A percentile compares a stretch with the other conserved stretches of the same genome.
These are phyloP conservation scores for Philhelius pedissequus DNA, from an alignment of 2,888 invertebrate genomes.

Conservation along the genomic window DNA sequence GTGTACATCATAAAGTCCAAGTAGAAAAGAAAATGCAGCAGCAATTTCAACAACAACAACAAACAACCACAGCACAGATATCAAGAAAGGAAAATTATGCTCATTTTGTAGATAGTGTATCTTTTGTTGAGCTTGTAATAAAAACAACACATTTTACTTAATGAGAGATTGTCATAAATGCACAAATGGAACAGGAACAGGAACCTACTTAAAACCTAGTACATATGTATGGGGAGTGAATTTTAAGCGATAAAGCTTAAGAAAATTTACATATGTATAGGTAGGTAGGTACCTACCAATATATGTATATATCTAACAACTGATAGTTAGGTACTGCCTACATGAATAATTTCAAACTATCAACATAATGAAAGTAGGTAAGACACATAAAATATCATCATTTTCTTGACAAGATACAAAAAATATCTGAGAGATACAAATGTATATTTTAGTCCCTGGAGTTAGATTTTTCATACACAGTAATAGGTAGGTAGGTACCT, in stretches of 20 bases:
- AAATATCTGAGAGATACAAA: conserved; percentile 13
- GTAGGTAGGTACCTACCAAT: too few relatives aligned
- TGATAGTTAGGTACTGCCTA: not conserved
- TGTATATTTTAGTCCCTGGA: conserved; percentile 1
- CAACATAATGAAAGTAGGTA: not conserved
- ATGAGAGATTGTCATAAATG: too few relatives aligned
- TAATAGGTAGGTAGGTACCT: too few relatives aligned
- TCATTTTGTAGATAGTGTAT: conserved; percentile 52
- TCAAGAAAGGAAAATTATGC: conserved; percentile 56
- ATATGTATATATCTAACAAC: too few relatives aligned
- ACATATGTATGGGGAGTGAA: not conserved
- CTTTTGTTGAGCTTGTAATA: not conserved
- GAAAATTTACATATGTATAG: conserved; percentile 68
- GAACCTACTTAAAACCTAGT: not conserved
- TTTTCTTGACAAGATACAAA: conserved; percentile 23
- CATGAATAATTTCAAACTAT: conserved; percentile 7
- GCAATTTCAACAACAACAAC: not conserved
- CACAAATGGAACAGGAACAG: conserved; percentile 8
- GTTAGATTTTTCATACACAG: not conserved
- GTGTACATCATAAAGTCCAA: conserved; percentile 26
- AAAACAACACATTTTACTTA: conserved; percentile 27
- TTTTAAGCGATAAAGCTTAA: conserved; percentile 72
- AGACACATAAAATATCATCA: conserved; percentile 7
- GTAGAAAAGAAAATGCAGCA: not conserved
- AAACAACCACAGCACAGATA: conserved; percentile 9